Evolutionary conservation across 1,140 invertebrate species (phyloP), one percentile per base, ranked within the genome.

Genomic region (Meloidogyne chitwoodi): DNA sequence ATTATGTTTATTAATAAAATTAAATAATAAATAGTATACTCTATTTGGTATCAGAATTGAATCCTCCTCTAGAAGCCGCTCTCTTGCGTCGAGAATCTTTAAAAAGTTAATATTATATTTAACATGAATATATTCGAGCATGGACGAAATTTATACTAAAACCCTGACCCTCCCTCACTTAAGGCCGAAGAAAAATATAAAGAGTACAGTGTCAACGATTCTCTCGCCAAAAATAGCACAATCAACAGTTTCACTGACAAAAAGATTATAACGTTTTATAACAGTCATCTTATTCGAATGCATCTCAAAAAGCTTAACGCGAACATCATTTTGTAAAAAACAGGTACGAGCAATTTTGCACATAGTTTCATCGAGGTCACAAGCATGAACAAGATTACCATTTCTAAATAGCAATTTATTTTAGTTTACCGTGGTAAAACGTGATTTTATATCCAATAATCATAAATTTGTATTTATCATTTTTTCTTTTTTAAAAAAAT

Each of bases 161-260:
- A 38, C 34, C 34, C 8, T 3, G 10, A 31, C 29, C 29, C 2
- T 31, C 2, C 2, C 6, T 31, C 16, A 48, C 2, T n/a, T 3
- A 48, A 48, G 16, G 44, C 14, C 12, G 44, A 19, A 16, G 16
- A 48, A 48, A 48, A 48, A 48, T 48, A 2, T 19, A 56, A 56
- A 56, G n/a, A 61, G 1, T 61, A 75, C 75, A 22, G 75, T 77
- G 3, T 67, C 62, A 0, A 67, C 76, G 48, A 77, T 77, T 38
- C 64, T 62, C 48, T 77, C 76, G 0, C 76, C 76, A 29, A 77
- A 77, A 65, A 77, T 65, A 48, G 72, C 76, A 67, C 72, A 77
- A 44, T 77, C 76, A 14, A 77, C 62, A 44, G 76, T 77, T 61
- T 77, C 76, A 2, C 61, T 77, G 2, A 77, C 75, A 16, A 77